Evolutionary conservation across 2,888 invertebrate genomes (phyloP), one percentile per base, ranked within the genome.

Genomic region (Troides oblongomaculatus): DNA sequence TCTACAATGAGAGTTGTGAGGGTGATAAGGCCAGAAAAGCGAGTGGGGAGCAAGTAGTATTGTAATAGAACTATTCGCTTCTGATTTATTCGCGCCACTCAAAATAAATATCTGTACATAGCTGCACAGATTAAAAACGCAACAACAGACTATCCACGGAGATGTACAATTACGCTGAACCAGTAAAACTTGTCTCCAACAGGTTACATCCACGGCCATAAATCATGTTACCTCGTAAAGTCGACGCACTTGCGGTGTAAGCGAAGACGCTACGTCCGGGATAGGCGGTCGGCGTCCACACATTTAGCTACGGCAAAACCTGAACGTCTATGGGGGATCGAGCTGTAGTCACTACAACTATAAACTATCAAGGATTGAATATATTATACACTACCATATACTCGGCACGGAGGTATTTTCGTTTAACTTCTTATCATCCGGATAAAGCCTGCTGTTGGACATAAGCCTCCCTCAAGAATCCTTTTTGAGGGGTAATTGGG

Each of bases 171-270:
- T 71, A 71, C 57, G 67, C 61, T 50, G 61, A 62, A 71, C 67
- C 43, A 62, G 67, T 71, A 64, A 64, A 67, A 71, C 67, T 64
- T 67, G 67, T 68, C 70, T 5, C 58, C 70, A 64, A 70, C 70
- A 66, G 64, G 67, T 71, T 67, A 67, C 64, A 64, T 70, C 63
- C 64, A 64, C 39, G 23, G 58, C 64, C 67, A 64, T 71, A 71
- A 71, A 71, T 71, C 70, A 71, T 67, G 70, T 68, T 71, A 64
- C 59, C 62, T 70, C 60, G 70, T 39, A 58, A 60, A 64, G 57
- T 36, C 66, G 60, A 30, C 57, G 63, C 67, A 66, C 36, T 46
- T 70, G 70, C 64, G 64, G 70, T 68, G 64, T 64, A 71, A 69
- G 58, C 64, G 69, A 58, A 61, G 64, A 71, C 66, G 62, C 58